Conservation (phyloP, 2,888 invertebrate species). For the Oxytorus armatus region DNA sequence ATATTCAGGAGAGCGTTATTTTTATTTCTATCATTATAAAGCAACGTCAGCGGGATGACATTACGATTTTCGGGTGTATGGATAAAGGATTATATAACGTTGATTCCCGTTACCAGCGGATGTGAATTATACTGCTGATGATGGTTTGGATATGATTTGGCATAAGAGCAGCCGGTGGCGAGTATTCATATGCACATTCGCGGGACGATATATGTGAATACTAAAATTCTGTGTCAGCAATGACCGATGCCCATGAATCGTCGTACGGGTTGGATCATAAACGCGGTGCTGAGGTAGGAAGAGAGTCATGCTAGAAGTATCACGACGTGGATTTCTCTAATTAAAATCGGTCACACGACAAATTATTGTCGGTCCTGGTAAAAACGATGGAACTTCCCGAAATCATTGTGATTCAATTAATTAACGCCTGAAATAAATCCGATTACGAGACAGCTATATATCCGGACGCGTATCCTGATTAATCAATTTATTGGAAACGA, state of each 20-base stretch:
- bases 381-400: conserved; percentile 41
- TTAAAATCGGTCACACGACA: conserved; percentile 60
- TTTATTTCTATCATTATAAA: neutral
- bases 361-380: conserved; percentile 49
- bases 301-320: conserved; percentile 17
- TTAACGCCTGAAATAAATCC: conserved; percentile 35
- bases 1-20: neutral
- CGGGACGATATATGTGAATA: conserved; percentile 24
- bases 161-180: conserved; percentile 20
- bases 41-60: neutral
- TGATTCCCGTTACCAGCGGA: conserved; percentile 12
- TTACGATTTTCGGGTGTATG: neutral
- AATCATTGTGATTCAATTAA: conserved; percentile 59
- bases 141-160: conserved; percentile 47
- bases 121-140: conserved; percentile 53
- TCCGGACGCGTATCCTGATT: conserved; percentile 13
- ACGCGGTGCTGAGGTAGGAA: conserved; percentile 24
- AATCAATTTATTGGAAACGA: conserved; percentile 31
- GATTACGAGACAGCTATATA: conserved; percentile 16
- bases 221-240: conserved; percentile 60
- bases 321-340: conserved; percentile 56
- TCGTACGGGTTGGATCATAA: conserved; percentile 56
- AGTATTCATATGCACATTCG: conserved; percentile 4
- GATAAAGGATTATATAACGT: conserved; percentile 8
- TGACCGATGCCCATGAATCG: conserved; percentile 62